These are phyloP conservation scores for Achroia grisella DNA, from an alignment of 1,140 invertebrate genomes.

Conservation along the genomic window DNA sequence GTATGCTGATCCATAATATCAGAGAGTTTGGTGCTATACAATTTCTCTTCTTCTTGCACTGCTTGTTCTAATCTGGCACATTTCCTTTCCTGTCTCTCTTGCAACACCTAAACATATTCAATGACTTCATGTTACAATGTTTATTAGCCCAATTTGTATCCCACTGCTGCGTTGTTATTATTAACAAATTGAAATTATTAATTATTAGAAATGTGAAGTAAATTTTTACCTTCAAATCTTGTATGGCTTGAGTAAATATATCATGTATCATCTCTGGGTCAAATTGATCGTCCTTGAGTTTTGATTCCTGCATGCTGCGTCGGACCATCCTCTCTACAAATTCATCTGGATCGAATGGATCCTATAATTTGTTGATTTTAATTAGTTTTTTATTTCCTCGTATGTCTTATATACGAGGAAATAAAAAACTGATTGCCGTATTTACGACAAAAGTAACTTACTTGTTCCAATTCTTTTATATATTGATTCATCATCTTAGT, in stretches of 20 bases:
- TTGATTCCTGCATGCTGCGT: slow-evolving; percentile 89
- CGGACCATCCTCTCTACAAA: slow-evolving; percentile 98
- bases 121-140: slow-evolving; percentile 16
- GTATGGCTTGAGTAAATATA: slow-evolving; percentile 93
- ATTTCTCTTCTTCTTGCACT: slow-evolving; percentile 90
- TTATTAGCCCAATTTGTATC: too few species aligned
- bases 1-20: slow-evolving; percentile 92
- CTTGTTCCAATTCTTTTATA: slow-evolving; percentile 87
- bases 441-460: slow-evolving; percentile 33
- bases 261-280: slow-evolving; percentile 89
- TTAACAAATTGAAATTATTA: too few species aligned
- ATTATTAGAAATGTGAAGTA: too few species aligned
- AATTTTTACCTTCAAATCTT: slow-evolving; percentile 75
- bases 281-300: slow-evolving; percentile 79
- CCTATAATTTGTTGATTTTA: slow-evolving; percentile 73
- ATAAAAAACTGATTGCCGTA: not conserved
- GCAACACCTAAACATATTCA: slow-evolving; percentile 77
- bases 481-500: slow-evolving; percentile 88
- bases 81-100: slow-evolving; percentile 90
- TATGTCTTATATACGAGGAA: too few species aligned
- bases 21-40: slow-evolving; percentile 86
- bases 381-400: not conserved
- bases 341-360: slow-evolving; percentile 97
- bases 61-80: slow-evolving; percentile 89
- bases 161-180: too few species aligned